Evolutionary conservation across 2,113 vertebrate species (phyloP).

Genomic region (Crocuta crocuta): DNA sequence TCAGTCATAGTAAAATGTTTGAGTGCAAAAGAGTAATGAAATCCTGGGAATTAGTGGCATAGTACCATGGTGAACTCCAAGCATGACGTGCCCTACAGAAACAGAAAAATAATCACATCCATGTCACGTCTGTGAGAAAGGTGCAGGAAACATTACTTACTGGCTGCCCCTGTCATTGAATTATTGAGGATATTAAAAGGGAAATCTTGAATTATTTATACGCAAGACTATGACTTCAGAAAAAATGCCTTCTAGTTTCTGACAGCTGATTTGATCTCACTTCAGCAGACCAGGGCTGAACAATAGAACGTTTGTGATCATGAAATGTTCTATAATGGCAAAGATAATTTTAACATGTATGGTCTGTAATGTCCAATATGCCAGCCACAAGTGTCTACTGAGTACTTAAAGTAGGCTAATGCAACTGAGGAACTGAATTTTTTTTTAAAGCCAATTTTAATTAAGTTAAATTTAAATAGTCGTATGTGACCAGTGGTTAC

Average conservation of each 20-base stretch:
- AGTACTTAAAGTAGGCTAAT: neutral
- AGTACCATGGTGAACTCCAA: slow-evolving; percentile 68
- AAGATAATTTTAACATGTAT: neutral
- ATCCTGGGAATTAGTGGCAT: slow-evolving; percentile 77
- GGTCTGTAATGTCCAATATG: neutral
- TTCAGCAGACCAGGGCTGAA: neutral
- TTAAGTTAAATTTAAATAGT: slow-evolving; percentile 4
- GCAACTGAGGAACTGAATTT: neutral
- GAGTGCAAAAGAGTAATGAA: slow-evolving; percentile 76
- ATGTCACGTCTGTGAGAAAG: slow-evolving; percentile 80
- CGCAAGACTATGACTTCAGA: slow-evolving; percentile 61
- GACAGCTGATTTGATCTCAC: slow-evolving; percentile 61
- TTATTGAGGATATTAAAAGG: slow-evolving; percentile 79
- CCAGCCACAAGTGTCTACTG: neutral
- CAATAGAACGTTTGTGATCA: slow-evolving; percentile 1
- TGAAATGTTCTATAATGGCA: neutral
- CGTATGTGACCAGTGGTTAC: neutral
- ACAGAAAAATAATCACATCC: slow-evolving; percentile 78
- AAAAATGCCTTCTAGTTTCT: slow-evolving; percentile 69
- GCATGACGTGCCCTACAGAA: slow-evolving; percentile 78
- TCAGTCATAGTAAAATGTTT: slow-evolving; percentile 72
- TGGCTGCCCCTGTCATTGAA: slow-evolving; percentile 79
- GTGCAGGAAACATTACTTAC: slow-evolving; percentile 76
- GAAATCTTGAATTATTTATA: slow-evolving; percentile 84
- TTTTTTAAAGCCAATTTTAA: neutral